Base-by-base conservation (phyloP, 2,888 invertebrate species). In the Drosophila anceps region DNA sequence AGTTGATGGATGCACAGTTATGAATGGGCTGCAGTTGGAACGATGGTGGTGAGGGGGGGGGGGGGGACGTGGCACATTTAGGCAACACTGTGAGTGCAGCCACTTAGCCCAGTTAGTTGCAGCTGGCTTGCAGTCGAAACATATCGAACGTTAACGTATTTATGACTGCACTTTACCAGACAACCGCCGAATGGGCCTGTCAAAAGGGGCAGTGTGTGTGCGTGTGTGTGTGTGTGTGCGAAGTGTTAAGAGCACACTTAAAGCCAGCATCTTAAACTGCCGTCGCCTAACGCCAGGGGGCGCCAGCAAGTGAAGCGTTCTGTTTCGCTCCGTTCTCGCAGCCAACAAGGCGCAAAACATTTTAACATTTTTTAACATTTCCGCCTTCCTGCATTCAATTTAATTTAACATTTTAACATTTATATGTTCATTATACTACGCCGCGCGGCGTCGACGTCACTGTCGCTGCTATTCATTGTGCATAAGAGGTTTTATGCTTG, bases 341-440 rank as follows among this genome's bases (percentile, higher is more conserved):
- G 55, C 79, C 69, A 88, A 82, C 88, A 86, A 66, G 82, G 87
- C 87, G 88, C 73, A 83, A 79, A 86, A 69, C 76, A 79, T 84
- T 88, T 81, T 48, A 81, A 79, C 70, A 81, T 86, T 85, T 88
- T 80, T 82, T 79, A 84, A 86, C 87, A 88, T 88, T 86, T 86
- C 84, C 88, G 83, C 86, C 76, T 82, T 82, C 76, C 81, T 87
- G 88, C 82, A 75, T 87, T 86, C 87, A 87, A 85, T 87, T 85
- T 85, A 84, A 85, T 85, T 87, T 85, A 79, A 85, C 88, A 87
- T 83, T 54, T 54, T 83, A 87, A 84, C 89, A 88, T 88, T 88
- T 88, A 81, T 83, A 84, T 83, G 79, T 82, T 81, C 79, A 75
- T 86, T 84, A 84, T 84, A 79, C 67, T 55, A 24, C 64, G 76